Base-by-base conservation (phyloP, 1,140 invertebrate genomes). In the Diplogasteroides magnus region DNA sequence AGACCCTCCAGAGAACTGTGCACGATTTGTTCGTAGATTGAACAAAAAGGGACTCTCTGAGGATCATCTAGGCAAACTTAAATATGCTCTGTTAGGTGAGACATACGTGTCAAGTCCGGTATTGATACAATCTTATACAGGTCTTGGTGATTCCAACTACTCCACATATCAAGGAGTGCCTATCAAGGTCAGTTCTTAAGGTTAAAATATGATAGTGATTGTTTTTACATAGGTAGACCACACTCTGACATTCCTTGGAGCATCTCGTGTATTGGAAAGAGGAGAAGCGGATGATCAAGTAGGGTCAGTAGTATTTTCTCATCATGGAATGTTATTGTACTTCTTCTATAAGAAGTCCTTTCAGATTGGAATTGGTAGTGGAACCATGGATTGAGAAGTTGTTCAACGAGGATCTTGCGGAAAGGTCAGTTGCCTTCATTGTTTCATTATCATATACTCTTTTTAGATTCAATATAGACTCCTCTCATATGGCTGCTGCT, bases 131-230 rank as follows among this genome's bases (percentile, higher is more conserved):
- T 26, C 11, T 23, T n/a, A 64, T 31, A 28, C 55, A 76, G 75
- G 75, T 56, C 67, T 76, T 6, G 75, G 75, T 2, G 75, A 76
- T 58, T 76, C 75, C 1, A 76, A 76, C 32, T 76, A 76, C 32
- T 76, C 75, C 2, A 73, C 75, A 13, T 76, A 73, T 65, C 75
- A 76, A 31, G 62, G 70, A 2, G 58, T 76, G 28, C 75, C 75
- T 2, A 56, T 60, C n/a, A 76, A 76, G n/a, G n/a, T n/a, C n/a
- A n/a, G n/a, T n/a, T n/a, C n/a, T n/a, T n/a, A n/a, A n/a, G n/a
- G n/a, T n/a, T n/a, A n/a, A n/a, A n/a, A n/a, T n/a, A n/a, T n/a
- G n/a, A n/a, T n/a, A n/a, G n/a, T n/a, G n/a, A n/a, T n/a, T n/a
- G n/a, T n/a, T n/a, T n/a, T n/a, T n/a, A n/a, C n/a, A n/a, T n/a